A percentile compares a stretch with the other conserved stretches of the same genome.
phyloP scores from a whole-genome alignment of 2,888 invertebrate genomes.

The Labia minor region DNA sequence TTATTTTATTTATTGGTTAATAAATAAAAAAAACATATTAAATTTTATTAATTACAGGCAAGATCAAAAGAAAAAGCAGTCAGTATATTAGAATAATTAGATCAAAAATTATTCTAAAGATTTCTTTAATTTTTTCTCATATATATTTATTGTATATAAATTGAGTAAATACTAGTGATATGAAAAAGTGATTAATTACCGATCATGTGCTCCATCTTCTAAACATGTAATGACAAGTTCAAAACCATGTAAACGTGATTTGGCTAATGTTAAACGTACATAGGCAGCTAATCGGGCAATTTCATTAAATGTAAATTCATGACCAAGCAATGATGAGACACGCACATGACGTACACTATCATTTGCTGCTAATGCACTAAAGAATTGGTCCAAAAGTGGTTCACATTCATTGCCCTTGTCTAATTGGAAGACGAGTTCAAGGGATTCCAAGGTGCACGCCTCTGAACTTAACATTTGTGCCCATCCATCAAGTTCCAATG shows the following conservation, averaged over 20 bases:
- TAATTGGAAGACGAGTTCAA: slow-evolving; percentile 42
- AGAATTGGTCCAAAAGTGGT: slow-evolving; percentile 39
- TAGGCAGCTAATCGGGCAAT: slow-evolving; percentile 40
- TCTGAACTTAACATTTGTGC: slow-evolving; percentile 39
- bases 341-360: slow-evolving; percentile 43
- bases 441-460: slow-evolving; percentile 40
- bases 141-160: neutral
- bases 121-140: too few species aligned
- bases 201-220: slow-evolving; percentile 42
- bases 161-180: neutral
- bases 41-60: too few species aligned
- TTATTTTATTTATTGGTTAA: too few species aligned
- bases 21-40: too few species aligned
- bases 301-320: slow-evolving; percentile 42
- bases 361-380: slow-evolving; percentile 40
- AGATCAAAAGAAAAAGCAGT: too few species aligned
- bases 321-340: slow-evolving; percentile 42
- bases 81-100: too few species aligned
- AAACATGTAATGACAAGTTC: slow-evolving; percentile 44
- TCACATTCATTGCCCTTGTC: slow-evolving; percentile 34
- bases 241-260: slow-evolving; percentile 41
- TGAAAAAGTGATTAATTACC: slow-evolving; percentile 31
- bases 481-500: slow-evolving; percentile 43
- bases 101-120: too few species aligned
- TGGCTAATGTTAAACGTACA: slow-evolving; percentile 38